A percentile compares a stretch with the other conserved stretches of the same genome.
Evolutionary conservation across 1,140 invertebrate genomes (phyloP).

Genomic region (Capitella teleta): DNA sequence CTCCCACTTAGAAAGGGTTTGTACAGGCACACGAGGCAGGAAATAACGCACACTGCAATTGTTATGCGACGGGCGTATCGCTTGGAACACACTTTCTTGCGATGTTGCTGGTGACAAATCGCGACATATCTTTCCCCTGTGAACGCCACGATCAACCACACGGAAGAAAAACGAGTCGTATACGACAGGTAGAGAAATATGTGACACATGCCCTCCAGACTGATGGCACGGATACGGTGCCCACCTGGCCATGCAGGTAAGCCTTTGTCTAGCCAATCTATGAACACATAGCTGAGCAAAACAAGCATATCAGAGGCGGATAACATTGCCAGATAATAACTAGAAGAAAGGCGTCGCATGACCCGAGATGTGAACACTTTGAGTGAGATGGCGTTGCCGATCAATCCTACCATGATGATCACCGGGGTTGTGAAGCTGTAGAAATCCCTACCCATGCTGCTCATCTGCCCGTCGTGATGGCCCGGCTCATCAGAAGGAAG

Average conservation of each 20-base stretch:
- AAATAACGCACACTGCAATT: conserved; percentile 12
- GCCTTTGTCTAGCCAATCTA: conserved; percentile 25
- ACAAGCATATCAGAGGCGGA: conserved; percentile 25
- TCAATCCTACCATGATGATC: conserved; percentile 21
- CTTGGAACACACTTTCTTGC: conserved; percentile 2
- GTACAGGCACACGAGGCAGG: conserved; percentile 18
- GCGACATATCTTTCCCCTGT: conserved; percentile 29
- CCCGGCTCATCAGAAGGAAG: too few relatives aligned
- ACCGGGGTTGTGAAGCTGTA: conserved; percentile 10
- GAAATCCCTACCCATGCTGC: conserved; percentile 1
- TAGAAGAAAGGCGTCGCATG: conserved; percentile 24
- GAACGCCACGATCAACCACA: conserved; percentile 33
- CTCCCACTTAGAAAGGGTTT: conserved; percentile 20
- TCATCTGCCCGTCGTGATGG: too few relatives aligned
- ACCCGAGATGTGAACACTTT: conserved; percentile 24
- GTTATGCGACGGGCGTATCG: conserved; percentile 17
- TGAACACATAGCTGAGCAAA: conserved; percentile 25
- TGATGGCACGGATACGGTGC: neutral
- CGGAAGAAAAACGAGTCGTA: conserved; percentile 27
- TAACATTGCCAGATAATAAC: conserved; percentile 26
- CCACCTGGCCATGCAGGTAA: conserved; percentile 12
- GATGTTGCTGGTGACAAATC: conserved; percentile 14
- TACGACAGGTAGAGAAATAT: conserved; percentile 24
- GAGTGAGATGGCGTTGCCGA: conserved; percentile 26
- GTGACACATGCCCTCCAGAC: conserved; percentile 24